Evolutionary conservation across 2,113 vertebrate species (phyloP).

Genomic region (Salvator merianae): DNA sequence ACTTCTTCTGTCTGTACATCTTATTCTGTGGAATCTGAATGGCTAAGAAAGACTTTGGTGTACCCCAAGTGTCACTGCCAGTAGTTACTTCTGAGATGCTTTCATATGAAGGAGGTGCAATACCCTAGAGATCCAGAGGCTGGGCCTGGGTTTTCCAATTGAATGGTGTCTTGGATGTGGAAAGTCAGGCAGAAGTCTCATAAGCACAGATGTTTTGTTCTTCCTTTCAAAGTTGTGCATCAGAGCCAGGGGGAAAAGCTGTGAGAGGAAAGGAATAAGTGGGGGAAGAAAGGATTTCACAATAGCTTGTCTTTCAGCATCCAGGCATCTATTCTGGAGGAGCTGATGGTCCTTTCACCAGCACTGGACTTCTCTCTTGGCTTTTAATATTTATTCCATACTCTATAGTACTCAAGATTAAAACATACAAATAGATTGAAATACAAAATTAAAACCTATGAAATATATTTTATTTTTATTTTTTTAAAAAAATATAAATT

Average conservation of each 20-base stretch:
- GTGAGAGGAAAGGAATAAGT: slow-evolving; percentile 21
- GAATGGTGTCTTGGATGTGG: neutral
- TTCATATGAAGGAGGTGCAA: neutral
- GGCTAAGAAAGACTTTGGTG: neutral
- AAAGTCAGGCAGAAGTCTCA: neutral
- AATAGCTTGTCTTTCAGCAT: neutral
- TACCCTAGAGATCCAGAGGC: slow-evolving; percentile 9
- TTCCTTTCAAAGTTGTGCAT: neutral
- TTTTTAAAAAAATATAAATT: too few relatives aligned
- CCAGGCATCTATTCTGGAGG: neutral
- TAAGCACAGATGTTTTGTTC: neutral
- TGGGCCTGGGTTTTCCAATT: slow-evolving; percentile 12
- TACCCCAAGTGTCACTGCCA: neutral
- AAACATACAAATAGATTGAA: too few relatives aligned
- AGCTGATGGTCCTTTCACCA: slow-evolving; percentile 43
- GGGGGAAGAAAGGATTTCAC: neutral
- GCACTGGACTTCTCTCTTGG: neutral
- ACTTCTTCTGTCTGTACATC: neutral
- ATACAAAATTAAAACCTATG: too few relatives aligned
- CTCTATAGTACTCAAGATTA: too few relatives aligned
- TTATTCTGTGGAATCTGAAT: neutral
- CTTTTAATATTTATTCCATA: neutral
- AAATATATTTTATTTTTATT: too few relatives aligned
- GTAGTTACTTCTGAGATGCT: neutral
- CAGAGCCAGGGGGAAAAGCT: neutral